Base-by-base conservation (phyloP, 2,113 vertebrate species). In the Brienomyrus longianalis region DNA sequence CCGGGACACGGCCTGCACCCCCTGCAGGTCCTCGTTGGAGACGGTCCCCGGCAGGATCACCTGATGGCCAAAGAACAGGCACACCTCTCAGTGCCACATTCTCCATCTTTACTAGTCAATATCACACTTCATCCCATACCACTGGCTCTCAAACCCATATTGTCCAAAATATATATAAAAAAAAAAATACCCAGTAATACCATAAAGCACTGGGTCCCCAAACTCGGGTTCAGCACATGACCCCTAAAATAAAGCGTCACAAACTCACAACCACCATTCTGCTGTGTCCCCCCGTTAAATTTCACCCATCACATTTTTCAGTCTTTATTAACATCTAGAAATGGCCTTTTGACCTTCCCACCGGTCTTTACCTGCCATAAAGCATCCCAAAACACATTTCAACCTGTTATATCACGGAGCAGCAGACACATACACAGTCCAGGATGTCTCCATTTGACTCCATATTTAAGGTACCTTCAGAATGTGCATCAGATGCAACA, bases 401-500 rank as follows among this genome's bases (percentile, higher is more conserved):
- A 21, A 3, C 51, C n/a, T 19, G 1, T 43, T 23, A 15, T 43
- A 39, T n/a, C 17, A 87, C 3, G 11, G 85, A 86, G 8, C 4
- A 15, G 27, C 23, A 86, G 6, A 23, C 21, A 19, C 15, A 27
- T 31, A 31, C 3, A 31, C n/a, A 2, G 48, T 6, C 2, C 51
- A 50, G 47, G 27, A 8, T 4, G 9, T 54, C 35, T 86, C 31
- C 1, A 5, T 54, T 9, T 35, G 27, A 31, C 27, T 19, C 13
- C 7, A 7, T 13, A 86, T 45, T 83, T 23, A 80, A 23, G 27
- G 47, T 89, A 96, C 96, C 95, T 95, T 95, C 13, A 96, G 93
- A 52, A 96, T 96, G 52, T 96, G 93, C 2, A 90, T 52, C 91
- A 95, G 90, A 90, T 96, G 95, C 50, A 1, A 62, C 19, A 90